Evolutionary conservation across 2,888 invertebrate genomes (phyloP), one percentile per base, ranked within the genome.

Genomic region (Ophion ellenae): DNA sequence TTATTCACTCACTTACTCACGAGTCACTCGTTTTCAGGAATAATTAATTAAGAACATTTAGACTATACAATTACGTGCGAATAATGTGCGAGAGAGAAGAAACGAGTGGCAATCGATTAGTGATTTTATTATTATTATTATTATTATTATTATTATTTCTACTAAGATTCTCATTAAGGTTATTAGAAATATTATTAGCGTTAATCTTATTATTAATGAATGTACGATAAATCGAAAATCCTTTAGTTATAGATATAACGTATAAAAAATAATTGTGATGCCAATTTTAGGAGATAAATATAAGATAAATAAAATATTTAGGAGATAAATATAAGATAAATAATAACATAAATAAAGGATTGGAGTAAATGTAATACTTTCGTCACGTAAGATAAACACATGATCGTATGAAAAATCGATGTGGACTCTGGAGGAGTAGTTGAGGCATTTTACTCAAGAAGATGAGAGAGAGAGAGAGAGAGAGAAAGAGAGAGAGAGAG

Each of bases 241-340:
- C 64, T 74, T 69, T 24, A 69, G 47, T 7, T 79, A 36, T 67
- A 64, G 75, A 32, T 61, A 74, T 75, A 28, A 74, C 63, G 69
- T 84, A 79, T 71, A 75, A 40, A 82, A 81, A 84, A 75, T 87
- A 85, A 86, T 86, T 85, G 87, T 88, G 87, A 86, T 87, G 87
- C 85, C 86, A 87, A 86, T 75, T 59, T 32, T 81, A 81, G 75
- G 47, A 63, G 75, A 14, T 47, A 69, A 75, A n/a, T n/a, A n/a
- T n/a, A n/a, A n/a, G n/a, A n/a, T n/a, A n/a, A n/a, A n/a, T n/a
- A n/a, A n/a, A n/a, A n/a, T n/a, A n/a, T n/a, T n/a, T n/a, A n/a
- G n/a, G n/a, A n/a, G n/a, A n/a, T n/a, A n/a, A n/a, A n/a, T n/a
- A n/a, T n/a, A n/a, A n/a, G n/a, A n/a, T n/a, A n/a, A n/a, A n/a